These are phyloP conservation scores for Urocynchramus pylzowi DNA, from an alignment of 2,113 vertebrate genomes.

Conservation along the genomic window DNA sequence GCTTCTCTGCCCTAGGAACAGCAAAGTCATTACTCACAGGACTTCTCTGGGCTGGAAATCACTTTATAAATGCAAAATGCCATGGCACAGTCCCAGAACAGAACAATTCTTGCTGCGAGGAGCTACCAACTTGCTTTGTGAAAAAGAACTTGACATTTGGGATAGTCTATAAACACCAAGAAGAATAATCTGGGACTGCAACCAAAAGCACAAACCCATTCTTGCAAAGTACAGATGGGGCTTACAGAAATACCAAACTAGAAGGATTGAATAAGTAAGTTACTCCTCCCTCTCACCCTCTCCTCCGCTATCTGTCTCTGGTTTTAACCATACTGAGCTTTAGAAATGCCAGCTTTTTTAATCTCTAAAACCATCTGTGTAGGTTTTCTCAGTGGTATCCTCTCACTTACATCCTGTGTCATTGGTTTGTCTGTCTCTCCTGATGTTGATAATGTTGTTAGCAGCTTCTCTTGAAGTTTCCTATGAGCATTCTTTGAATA, in stretches of 20 bases:
- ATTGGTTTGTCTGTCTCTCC: slow-evolving; percentile 26
- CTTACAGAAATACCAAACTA: slow-evolving; percentile 3
- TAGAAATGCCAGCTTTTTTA: slow-evolving; percentile 32
- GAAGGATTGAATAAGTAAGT: background rate
- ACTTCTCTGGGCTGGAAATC: background rate
- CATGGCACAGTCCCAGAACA: background rate
- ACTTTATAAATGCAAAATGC: slow-evolving; percentile 1
- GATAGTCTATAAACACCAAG: slow-evolving; percentile 20
- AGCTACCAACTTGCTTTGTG: slow-evolving; percentile 13
- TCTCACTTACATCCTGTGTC: slow-evolving; percentile 1
- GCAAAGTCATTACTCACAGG: background rate
- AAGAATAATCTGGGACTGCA: slow-evolving; percentile 13
- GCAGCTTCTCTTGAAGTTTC: slow-evolving; percentile 9
- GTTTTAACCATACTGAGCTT: slow-evolving; percentile 2
- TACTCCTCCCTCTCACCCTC: background rate
- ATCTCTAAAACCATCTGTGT: slow-evolving; percentile 28
- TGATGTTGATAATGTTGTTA: slow-evolving; percentile 32
- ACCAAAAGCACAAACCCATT: slow-evolving; percentile 41
- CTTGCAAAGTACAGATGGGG: background rate
- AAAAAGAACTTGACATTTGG: background rate
- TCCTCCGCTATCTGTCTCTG: background rate
- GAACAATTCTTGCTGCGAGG: background rate
- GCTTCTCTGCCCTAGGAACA: background rate
- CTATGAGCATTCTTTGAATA: slow-evolving; percentile 9
- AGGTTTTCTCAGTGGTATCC: slow-evolving; percentile 20